A percentile compares a stretch with the other conserved stretches of the same genome.
Conservation (phyloP, 1,140 invertebrate species). For the Diorhabda carinulata region DNA sequence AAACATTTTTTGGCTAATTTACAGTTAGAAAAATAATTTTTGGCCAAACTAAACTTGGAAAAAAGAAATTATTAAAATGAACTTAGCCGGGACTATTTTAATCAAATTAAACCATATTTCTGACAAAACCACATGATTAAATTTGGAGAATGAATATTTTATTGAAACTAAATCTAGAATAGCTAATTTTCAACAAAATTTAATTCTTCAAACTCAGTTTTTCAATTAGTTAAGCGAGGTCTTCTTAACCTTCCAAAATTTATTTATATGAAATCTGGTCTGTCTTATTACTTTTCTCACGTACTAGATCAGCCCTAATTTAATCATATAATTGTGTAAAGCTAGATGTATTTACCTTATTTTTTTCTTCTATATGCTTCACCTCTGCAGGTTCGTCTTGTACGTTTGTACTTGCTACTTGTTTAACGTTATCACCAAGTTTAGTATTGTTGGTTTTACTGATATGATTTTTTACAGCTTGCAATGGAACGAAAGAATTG, state of each 20-base stretch:
- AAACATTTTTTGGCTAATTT: too few relatives aligned
- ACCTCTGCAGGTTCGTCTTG: conserved; percentile 38
- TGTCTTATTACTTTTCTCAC: neutral
- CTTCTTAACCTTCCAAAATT: neutral
- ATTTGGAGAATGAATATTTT: neutral
- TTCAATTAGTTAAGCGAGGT: neutral
- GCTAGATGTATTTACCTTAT: neutral
- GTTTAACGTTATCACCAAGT: conserved; percentile 29
- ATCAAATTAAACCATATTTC: too few relatives aligned
- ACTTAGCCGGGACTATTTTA: too few relatives aligned
- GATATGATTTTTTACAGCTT: conserved; percentile 28
- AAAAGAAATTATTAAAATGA: too few relatives aligned
- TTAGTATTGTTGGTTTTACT: conserved; percentile 21
- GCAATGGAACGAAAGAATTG: conserved; percentile 29
- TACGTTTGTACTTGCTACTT: conserved; percentile 7
- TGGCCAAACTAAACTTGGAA: too few relatives aligned
- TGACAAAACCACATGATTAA: neutral
- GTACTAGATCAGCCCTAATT: neutral
- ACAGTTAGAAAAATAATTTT: too few relatives aligned
- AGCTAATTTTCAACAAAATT: neutral
- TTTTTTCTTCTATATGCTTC: neutral
- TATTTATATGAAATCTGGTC: neutral
- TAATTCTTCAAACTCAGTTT: neutral
- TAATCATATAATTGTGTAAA: neutral
- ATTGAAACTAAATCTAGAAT: neutral